These are phyloP conservation scores for Ammodytes marinus DNA, from an alignment of 2,113 vertebrate genomes.

Conservation along the genomic window DNA sequence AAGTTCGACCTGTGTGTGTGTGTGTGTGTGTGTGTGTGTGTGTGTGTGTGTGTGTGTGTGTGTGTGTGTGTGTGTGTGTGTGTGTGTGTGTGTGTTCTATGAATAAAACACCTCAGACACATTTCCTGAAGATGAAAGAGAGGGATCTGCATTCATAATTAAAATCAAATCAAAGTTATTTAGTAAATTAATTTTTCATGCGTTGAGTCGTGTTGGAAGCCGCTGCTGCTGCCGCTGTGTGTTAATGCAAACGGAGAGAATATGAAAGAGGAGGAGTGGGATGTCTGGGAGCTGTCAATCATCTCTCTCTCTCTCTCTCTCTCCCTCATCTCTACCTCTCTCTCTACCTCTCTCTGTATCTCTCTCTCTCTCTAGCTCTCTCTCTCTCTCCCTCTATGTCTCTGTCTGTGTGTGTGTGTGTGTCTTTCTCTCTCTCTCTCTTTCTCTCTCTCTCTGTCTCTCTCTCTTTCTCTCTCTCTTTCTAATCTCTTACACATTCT, in stretches of 20 bases:
- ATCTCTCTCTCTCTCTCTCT: conserved; percentile 4
- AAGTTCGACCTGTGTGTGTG: too few relatives aligned
- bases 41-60: too few relatives aligned
- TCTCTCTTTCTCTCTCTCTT: conserved; percentile 8
- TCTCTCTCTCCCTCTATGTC: too few relatives aligned
- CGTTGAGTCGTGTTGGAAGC: not conserved
- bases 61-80: too few relatives aligned
- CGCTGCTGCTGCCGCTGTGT: conserved; percentile 14
- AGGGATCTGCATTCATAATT: not conserved
- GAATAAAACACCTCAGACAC: not conserved
- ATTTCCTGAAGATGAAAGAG: not conserved
- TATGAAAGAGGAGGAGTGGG: conserved; percentile 17
- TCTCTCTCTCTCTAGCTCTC: too few relatives aligned
- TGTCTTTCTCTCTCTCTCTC: not conserved
- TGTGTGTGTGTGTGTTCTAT: not conserved
- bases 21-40: too few relatives aligned
- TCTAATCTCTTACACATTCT: conserved; percentile 28
- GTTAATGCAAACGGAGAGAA: conserved; percentile 11
- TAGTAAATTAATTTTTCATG: not conserved
- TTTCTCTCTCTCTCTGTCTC: conserved; percentile 9
- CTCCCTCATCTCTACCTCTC: too few relatives aligned
- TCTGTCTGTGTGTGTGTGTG: too few relatives aligned
- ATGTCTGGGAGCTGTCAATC: conserved; percentile 34
- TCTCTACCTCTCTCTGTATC: too few relatives aligned
- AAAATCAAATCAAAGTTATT: not conserved